Conservation (phyloP, 2,888 invertebrate genomes). For the Sussaba pulchella region DNA sequence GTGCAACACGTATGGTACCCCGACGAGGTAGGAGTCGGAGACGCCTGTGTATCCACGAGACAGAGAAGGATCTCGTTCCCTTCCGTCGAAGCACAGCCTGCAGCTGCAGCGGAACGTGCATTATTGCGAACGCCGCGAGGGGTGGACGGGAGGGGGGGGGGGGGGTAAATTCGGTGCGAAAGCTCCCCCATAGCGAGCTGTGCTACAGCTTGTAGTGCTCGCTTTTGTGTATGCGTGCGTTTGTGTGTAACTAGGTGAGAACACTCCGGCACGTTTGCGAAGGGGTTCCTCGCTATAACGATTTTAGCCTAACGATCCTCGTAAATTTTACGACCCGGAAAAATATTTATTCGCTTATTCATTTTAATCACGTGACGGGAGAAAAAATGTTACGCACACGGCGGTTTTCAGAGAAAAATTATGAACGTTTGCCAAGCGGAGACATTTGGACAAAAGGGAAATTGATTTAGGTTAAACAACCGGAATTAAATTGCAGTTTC, state of each 20-base stretch:
- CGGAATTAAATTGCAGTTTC: no score
- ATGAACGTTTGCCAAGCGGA: no score
- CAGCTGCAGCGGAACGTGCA: constrained; percentile 36
- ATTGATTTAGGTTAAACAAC: no score
- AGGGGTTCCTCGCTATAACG: not conserved
- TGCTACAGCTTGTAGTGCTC: no score
- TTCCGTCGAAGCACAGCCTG: constrained; percentile 15
- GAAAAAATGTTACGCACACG: no score
- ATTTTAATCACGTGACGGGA: not conserved
- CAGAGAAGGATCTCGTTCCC: constrained; percentile 7
- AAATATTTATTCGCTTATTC: not conserved
- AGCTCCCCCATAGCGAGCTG: not conserved
- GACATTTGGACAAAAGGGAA: no score
- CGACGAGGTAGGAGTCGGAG: not conserved
- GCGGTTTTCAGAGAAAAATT: no score
- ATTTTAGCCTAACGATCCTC: not conserved
- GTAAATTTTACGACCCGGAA: not conserved
- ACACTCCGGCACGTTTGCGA: not conserved
- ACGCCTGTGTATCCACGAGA: not conserved
- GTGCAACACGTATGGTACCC: not conserved
- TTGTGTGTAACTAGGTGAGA: not conserved
- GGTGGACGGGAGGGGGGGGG: not conserved
- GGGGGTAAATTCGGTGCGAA: constrained; percentile 9
- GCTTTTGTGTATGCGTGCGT: not conserved
- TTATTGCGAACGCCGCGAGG: constrained; percentile 27